A percentile compares a stretch with the other conserved stretches of the same genome.
These are phyloP conservation scores for Myrmecophaga tridactyla DNA, from an alignment of 2,113 vertebrate species.

Conservation along the genomic window DNA sequence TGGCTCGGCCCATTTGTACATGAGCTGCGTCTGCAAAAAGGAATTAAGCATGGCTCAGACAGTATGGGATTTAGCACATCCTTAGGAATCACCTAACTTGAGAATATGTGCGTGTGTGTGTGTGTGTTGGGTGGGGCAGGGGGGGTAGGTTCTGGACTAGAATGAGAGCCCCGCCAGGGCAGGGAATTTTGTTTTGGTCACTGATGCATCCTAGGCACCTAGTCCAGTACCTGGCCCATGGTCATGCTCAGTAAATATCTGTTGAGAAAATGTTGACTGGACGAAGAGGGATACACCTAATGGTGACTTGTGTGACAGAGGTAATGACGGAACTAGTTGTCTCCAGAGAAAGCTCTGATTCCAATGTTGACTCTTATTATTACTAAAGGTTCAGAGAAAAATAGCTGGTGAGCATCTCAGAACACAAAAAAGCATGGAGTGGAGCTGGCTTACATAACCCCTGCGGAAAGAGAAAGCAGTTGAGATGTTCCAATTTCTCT, in stretches of 20 bases:
- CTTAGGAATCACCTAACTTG: background rate
- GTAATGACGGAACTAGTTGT: background rate
- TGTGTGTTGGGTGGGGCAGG: too few species aligned
- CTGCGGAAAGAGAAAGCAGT: background rate
- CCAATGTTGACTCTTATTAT: background rate
- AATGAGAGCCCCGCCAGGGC: background rate
- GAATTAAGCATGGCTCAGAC: background rate
- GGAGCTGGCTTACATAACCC: background rate
- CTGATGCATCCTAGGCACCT: background rate
- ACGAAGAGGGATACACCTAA: background rate
- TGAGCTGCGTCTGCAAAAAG: conserved; percentile 90
- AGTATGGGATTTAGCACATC: background rate
- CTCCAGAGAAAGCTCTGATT: background rate
- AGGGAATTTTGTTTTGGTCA: background rate
- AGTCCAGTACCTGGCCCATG: background rate
- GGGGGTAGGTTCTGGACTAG: background rate
- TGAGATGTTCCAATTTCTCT: background rate
- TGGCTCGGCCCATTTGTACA: conserved; percentile 97
- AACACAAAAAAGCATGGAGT: background rate
- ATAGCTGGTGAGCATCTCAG: background rate
- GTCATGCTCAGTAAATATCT: background rate
- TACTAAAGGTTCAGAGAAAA: background rate
- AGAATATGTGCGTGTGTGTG: too few species aligned
- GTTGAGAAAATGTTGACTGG: background rate
- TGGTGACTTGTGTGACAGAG: background rate